These are phyloP conservation scores for Bos taurus DNA, from an alignment of 2,113 vertebrate genomes.

Conservation along the genomic window DNA sequence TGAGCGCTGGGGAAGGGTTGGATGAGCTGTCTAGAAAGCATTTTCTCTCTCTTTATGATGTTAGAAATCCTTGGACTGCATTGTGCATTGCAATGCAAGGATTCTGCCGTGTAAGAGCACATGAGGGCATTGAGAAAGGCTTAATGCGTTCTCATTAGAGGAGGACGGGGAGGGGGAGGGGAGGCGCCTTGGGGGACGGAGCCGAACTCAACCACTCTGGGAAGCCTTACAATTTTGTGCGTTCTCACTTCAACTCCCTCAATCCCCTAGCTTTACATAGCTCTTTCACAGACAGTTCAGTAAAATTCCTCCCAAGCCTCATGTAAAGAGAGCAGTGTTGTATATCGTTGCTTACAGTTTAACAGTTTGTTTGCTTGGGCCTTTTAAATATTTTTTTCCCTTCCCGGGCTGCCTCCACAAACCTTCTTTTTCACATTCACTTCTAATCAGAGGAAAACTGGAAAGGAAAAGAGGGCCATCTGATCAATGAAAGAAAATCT, in stretches of 20 bases:
- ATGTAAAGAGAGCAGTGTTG: slow-evolving; percentile 71
- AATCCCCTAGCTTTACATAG: slow-evolving; percentile 77
- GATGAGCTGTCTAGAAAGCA: slow-evolving; percentile 76
- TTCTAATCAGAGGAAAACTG: slow-evolving; percentile 18
- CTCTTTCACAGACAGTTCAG: slow-evolving; percentile 77
- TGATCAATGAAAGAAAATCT: slow-evolving; percentile 41
- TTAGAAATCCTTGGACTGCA: slow-evolving; percentile 73
- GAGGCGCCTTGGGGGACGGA: slow-evolving; percentile 53
- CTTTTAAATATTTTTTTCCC: slow-evolving; percentile 38
- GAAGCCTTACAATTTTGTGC: slow-evolving; percentile 71
- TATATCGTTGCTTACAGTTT: slow-evolving; percentile 59
- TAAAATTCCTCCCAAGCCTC: slow-evolving; percentile 77
- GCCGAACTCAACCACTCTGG: slow-evolving; percentile 67
- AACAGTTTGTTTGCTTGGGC: slow-evolving; percentile 72
- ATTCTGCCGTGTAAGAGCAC: slow-evolving; percentile 70
- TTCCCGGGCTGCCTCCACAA: not conserved
- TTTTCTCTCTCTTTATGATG: slow-evolving; percentile 74
- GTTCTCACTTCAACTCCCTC: slow-evolving; percentile 77
- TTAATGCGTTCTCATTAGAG: slow-evolving; percentile 81
- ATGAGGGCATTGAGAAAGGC: slow-evolving; percentile 76
- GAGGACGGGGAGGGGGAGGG: slow-evolving; percentile 37
- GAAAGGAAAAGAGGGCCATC: not conserved
- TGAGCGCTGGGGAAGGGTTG: slow-evolving; percentile 72
- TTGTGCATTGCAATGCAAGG: slow-evolving; percentile 75
- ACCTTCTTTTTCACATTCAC: not conserved